Evolutionary conservation across 1,140 invertebrate species (phyloP).

Genomic region (Archegozetes longisetosus): DNA sequence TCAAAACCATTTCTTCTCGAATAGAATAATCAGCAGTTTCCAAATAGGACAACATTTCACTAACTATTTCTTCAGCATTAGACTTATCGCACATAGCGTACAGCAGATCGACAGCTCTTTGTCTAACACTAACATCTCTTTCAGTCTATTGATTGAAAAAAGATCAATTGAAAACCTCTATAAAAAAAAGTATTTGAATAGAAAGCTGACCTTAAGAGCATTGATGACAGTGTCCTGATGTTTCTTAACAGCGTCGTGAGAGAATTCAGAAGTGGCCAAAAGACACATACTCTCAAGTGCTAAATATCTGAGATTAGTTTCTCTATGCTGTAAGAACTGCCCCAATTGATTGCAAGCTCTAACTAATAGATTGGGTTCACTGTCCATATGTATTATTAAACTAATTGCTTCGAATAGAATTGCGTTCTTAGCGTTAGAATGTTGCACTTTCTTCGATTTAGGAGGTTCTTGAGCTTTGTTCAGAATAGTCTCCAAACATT

Average conservation of each 20-base stretch:
- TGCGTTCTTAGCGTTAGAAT: constrained; percentile 99
- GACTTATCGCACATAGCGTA: constrained; percentile 99
- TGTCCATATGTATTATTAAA: constrained; percentile 96
- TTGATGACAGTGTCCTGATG: constrained; percentile 99
- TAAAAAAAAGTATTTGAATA: background rate
- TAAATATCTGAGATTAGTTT: constrained; percentile 95
- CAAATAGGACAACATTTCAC: constrained; percentile 97
- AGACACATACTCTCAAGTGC: constrained; percentile 99
- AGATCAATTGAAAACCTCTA: constrained; percentile 6
- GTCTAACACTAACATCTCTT: constrained; percentile 94
- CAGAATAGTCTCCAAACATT: constrained; percentile 98
- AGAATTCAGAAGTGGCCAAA: constrained; percentile 96
- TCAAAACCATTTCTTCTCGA: constrained; percentile 97
- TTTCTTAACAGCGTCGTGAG: constrained; percentile 98
- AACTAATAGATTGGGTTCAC: constrained; percentile 87
- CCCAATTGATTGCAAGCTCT: constrained; percentile 97
- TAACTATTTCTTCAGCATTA: constrained; percentile 98
- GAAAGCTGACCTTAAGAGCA: constrained; percentile 67
- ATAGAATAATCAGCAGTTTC: constrained; percentile 99
- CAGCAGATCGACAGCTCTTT: constrained; percentile 94
- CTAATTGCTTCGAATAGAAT: constrained; percentile 99
- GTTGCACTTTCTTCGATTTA: constrained; percentile 99
- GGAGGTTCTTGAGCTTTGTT: constrained; percentile 99
- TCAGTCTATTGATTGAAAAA: constrained; percentile 51
- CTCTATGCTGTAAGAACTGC: constrained; percentile 93